Evolutionary conservation across 2,797 vertebrate species (phyloP).

Genomic region (Sebastes alutus): DNA sequence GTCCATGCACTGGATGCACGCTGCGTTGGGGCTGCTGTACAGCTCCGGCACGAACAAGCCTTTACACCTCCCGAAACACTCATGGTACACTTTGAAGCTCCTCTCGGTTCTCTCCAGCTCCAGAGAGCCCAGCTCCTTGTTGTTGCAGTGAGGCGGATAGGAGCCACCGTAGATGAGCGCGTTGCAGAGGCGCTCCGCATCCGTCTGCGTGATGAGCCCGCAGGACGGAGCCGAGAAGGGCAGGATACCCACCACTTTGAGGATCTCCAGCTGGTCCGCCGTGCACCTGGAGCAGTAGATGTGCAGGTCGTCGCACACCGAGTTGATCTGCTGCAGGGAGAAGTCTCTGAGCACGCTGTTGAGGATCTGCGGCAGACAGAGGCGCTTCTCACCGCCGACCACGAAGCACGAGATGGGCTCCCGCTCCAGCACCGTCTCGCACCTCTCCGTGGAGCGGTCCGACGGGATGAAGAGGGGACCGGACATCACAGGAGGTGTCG

Average conservation of each 20-base stretch:
- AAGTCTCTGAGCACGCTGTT: conserved; percentile 97
- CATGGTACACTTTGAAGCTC: conserved; percentile 96
- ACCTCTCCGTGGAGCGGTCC: conserved; percentile 95
- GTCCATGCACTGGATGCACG: conserved; percentile 95
- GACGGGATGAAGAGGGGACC: conserved; percentile 95
- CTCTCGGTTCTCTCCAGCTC: conserved; percentile 90
- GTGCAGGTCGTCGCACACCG: conserved; percentile 95
- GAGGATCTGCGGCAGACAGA: conserved; percentile 96
- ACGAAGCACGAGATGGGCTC: conserved; percentile 97
- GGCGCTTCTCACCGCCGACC: conserved; percentile 96
- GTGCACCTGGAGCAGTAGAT: conserved; percentile 98
- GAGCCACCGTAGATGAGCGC: conserved; percentile 92
- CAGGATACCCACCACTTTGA: conserved; percentile 96
- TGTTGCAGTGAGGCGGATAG: conserved; percentile 76
- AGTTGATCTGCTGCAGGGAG: conserved; percentile 97
- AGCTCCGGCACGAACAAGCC: conserved; percentile 94
- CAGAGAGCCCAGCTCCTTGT: conserved; percentile 83
- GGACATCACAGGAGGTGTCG: conserved; percentile 86
- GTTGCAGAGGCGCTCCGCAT: conserved; percentile 97
- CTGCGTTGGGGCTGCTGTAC: conserved; percentile 89
- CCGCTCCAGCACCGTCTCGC: conserved; percentile 93
- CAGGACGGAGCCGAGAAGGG: conserved; percentile 96
- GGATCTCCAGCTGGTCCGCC: conserved; percentile 95
- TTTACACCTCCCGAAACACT: conserved; percentile 96
- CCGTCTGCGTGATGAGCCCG: conserved; percentile 95